Percentiles rank a stretch among this genome's conserved stretches.
Evolutionary conservation across 2,113 vertebrate genomes (phyloP).

Genomic region (Stigmatopora argus): DNA sequence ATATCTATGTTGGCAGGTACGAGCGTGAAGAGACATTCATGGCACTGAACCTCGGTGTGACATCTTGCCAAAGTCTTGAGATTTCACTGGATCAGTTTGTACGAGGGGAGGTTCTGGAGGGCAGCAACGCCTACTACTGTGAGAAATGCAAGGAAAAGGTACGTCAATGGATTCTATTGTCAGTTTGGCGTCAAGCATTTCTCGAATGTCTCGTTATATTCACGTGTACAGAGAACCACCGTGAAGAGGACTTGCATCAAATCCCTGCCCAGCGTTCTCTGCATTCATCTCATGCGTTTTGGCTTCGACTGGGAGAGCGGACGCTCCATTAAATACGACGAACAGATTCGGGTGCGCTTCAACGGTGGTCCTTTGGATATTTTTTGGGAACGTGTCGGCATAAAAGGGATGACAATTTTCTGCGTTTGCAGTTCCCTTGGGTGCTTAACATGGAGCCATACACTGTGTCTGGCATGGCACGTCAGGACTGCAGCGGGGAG

Average conservation of each 20-base stretch:
- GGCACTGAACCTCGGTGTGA: slow-evolving; percentile 96
- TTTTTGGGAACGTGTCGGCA: too few species aligned
- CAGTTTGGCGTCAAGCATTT: neutral
- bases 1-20: slow-evolving; percentile 69
- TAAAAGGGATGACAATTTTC: neutral
- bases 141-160: slow-evolving; percentile 99
- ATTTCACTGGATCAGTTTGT: slow-evolving; percentile 98
- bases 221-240: slow-evolving; percentile 81
- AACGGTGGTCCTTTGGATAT: too few species aligned
- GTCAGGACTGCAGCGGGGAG: slow-evolving; percentile 88
- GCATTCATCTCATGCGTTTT: slow-evolving; percentile 98
- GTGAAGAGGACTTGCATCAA: slow-evolving; percentile 98
- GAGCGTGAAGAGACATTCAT: slow-evolving; percentile 98
- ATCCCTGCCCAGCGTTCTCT: slow-evolving; percentile 88
- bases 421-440: slow-evolving; percentile 84
- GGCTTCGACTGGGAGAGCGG: slow-evolving; percentile 99
- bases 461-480: slow-evolving; percentile 95
- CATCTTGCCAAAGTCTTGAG: slow-evolving; percentile 95
- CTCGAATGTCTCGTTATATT: neutral
- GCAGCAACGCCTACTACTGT: slow-evolving; percentile 98
- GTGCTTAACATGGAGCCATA: slow-evolving; percentile 99
- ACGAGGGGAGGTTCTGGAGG: slow-evolving; percentile 96
- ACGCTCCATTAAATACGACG: slow-evolving; percentile 97
- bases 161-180: neutral
- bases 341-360: slow-evolving; percentile 86